These are phyloP conservation scores for Cremastobaeus sp. DNA, from an alignment of 2,888 invertebrate genomes.

Conservation along the genomic window DNA sequence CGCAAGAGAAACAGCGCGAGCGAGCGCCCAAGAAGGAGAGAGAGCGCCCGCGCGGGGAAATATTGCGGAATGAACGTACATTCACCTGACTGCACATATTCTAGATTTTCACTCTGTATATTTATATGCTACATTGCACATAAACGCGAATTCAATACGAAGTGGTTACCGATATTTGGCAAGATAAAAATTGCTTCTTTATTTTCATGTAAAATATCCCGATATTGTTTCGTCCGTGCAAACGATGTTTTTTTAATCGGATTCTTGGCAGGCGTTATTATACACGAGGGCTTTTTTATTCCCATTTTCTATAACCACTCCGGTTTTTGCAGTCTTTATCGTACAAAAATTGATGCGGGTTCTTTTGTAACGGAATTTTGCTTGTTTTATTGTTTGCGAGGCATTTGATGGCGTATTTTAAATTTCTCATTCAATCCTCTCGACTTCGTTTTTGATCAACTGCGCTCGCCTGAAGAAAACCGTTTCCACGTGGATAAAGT, in stretches of 20 bases:
- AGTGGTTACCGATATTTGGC: slow-evolving; percentile 37
- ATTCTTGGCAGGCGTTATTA: background rate
- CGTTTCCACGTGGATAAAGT: too few species aligned
- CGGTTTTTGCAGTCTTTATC: too few species aligned
- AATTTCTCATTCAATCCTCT: too few species aligned
- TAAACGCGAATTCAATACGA: slow-evolving; percentile 44
- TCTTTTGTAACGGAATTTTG: too few species aligned
- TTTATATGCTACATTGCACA: slow-evolving; percentile 52
- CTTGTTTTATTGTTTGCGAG: too few species aligned
- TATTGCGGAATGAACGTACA: slow-evolving; percentile 47
- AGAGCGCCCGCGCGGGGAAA: slow-evolving; percentile 17
- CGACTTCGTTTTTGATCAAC: too few species aligned
- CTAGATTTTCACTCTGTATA: slow-evolving; percentile 53
- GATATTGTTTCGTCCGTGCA: background rate
- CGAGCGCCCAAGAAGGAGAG: background rate
- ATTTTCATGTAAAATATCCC: slow-evolving; percentile 22
- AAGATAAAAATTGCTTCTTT: slow-evolving; percentile 50
- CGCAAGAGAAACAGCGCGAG: background rate
- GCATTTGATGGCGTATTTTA: too few species aligned
- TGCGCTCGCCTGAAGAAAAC: too few species aligned
- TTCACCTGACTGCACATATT: slow-evolving; percentile 48
- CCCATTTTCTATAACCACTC: background rate
- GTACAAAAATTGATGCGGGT: too few species aligned
- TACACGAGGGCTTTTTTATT: too few species aligned
- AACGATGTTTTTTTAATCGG: slow-evolving; percentile 16